Percentiles rank a stretch among this genome's conserved stretches.
phyloP scores from a whole-genome alignment of 2,797 vertebrate genomes.

The Pogoniulus pusillus region DNA sequence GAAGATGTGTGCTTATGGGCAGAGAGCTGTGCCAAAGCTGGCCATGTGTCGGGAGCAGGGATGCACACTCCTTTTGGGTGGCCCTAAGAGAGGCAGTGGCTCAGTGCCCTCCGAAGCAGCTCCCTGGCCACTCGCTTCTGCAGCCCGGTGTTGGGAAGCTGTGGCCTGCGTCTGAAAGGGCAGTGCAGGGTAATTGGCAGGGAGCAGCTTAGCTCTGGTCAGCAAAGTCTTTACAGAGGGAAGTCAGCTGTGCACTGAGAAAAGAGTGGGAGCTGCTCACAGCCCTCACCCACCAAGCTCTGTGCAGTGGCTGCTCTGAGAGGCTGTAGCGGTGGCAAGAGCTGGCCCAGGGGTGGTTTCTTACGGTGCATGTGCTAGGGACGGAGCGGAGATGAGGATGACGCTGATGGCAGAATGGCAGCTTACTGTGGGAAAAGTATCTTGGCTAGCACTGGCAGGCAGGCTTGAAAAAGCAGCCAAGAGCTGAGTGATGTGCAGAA shows the following conservation, averaged over 20 bases:
- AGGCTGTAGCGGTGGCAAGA: not conserved
- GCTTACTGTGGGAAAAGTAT: not conserved
- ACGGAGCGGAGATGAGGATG: not conserved
- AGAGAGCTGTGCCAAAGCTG: conserved; percentile 40
- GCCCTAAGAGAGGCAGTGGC: conserved; percentile 6
- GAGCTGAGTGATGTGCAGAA: not conserved
- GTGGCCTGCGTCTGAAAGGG: not conserved
- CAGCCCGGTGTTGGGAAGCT: not conserved
- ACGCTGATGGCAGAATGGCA: not conserved
- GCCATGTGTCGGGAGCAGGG: not conserved
- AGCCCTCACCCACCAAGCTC: not conserved
- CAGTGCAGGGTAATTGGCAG: not conserved
- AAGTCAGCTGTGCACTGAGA: not conserved
- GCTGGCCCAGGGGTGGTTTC: not conserved
- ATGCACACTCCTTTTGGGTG: not conserved
- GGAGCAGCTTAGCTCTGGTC: not conserved
- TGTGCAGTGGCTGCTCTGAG: not conserved
- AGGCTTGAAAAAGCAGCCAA: not conserved
- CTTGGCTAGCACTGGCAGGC: not conserved
- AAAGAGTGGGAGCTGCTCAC: not conserved
- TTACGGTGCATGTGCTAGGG: fast-evolving
- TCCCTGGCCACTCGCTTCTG: not conserved
- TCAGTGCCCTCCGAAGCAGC: not conserved
- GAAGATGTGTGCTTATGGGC: not conserved
- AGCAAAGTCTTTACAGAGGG: not conserved